Conservation (phyloP, 2,888 invertebrate species). For the Caenorhabditis angaria region DNA sequence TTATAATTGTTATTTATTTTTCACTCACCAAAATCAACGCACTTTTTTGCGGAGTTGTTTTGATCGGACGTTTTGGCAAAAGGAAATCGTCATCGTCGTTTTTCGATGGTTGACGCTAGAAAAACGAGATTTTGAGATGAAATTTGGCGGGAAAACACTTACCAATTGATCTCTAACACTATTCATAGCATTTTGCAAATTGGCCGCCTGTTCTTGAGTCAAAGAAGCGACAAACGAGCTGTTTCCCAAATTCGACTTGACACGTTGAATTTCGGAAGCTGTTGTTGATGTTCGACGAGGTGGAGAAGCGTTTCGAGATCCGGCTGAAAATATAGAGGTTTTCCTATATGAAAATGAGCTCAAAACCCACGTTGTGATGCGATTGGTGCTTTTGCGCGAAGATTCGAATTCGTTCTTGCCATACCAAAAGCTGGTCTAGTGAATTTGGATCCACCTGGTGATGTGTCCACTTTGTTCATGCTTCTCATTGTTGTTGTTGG, state of each 20-base stretch:
- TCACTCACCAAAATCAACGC: too few species aligned
- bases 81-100: constrained; percentile 38
- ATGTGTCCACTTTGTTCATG: constrained; percentile 26
- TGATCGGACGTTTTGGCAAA: constrained; percentile 22
- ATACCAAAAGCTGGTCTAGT: constrained; percentile 3
- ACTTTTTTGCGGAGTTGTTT: constrained; percentile 31
- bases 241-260: constrained; percentile 32
- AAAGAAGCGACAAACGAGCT: constrained; percentile 26
- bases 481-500: constrained; percentile 3
- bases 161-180: constrained; percentile 12
- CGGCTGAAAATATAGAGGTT: too few species aligned
- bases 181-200: constrained; percentile 28
- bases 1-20: too few species aligned
- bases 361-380: not conserved
- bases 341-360: too few species aligned
- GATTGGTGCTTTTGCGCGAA: constrained; percentile 11
- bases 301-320: constrained; percentile 27
- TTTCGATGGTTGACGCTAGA: constrained; percentile 5
- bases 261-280: constrained; percentile 22
- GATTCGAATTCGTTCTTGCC: constrained; percentile 29
- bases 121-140: not conserved
- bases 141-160: not conserved
- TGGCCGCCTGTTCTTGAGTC: constrained; percentile 22
- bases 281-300: constrained; percentile 17
- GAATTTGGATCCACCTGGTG: constrained; percentile 27